phyloP scores from a whole-genome alignment of 1,140 invertebrate genomes.

The Plutomurus gul region DNA sequence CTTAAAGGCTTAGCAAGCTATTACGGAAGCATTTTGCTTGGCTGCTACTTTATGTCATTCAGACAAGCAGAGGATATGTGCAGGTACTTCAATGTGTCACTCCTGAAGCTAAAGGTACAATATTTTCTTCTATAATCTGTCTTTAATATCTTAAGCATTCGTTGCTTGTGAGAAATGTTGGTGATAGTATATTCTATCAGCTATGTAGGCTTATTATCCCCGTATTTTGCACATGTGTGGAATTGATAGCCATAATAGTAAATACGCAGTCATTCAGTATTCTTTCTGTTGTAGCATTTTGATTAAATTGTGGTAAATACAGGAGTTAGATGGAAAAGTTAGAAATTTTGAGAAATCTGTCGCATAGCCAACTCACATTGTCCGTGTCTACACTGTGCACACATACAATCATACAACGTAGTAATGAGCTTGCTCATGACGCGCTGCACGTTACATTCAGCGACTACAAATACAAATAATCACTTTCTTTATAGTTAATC shows the following conservation, averaged over 20 bases:
- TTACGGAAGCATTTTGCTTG: constrained; percentile 23
- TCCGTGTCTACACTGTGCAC: too few relatives aligned
- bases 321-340: neutral
- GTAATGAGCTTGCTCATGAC: too few relatives aligned
- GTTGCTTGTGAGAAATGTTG: neutral
- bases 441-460: too few relatives aligned
- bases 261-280: neutral
- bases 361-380: neutral
- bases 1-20: constrained; percentile 5
- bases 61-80: too few relatives aligned
- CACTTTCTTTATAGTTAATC: too few relatives aligned
- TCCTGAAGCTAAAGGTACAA: too few relatives aligned
- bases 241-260: neutral
- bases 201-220: too few relatives aligned
- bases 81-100: neutral
- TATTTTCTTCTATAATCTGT: too few relatives aligned
- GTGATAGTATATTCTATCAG: too few relatives aligned
- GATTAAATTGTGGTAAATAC: neutral
- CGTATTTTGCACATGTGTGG: constrained; percentile 21
- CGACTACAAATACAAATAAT: too few relatives aligned
- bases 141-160: neutral
- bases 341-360: constrained; percentile 29
- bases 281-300: neutral
- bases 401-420: too few relatives aligned
- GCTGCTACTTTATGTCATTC: neutral